phyloP scores from a whole-genome alignment of 2,888 invertebrate species.

The Spodoptera exigua region DNA sequence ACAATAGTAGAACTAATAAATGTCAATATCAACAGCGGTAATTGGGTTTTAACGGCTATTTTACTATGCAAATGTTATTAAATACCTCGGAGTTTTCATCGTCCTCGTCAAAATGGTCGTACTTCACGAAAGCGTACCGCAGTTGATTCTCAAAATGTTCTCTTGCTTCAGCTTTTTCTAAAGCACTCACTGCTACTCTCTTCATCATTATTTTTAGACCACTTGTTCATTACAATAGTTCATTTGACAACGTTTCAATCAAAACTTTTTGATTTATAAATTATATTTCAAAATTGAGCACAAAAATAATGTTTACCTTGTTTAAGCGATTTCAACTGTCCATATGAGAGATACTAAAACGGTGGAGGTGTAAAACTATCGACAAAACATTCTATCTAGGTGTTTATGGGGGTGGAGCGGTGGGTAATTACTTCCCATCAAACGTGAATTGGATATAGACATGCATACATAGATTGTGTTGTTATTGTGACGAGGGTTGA shows the following conservation, averaged over 20 bases:
- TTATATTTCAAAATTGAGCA: conserved; percentile 5
- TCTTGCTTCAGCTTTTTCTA: conserved; percentile 79
- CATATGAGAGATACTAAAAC: conserved; percentile 61
- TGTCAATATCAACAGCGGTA: conserved; percentile 19
- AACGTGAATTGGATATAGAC: conserved; percentile 54
- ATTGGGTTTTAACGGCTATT: conserved; percentile 32
- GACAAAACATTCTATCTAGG: conserved; percentile 79
- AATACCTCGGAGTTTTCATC: conserved; percentile 82
- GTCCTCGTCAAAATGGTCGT: conserved; percentile 77
- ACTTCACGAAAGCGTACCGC: conserved; percentile 79
- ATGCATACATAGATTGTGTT: conserved; percentile 51
- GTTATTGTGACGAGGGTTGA: neutral
- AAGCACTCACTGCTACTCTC: conserved; percentile 62
- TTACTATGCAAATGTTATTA: conserved; percentile 17
- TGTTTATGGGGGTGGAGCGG: conserved; percentile 57
- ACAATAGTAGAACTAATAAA: conserved; percentile 5
- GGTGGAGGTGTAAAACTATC: conserved; percentile 80
- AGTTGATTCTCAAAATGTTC: conserved; percentile 83
- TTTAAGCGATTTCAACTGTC: conserved; percentile 37
- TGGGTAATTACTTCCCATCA: conserved; percentile 61
- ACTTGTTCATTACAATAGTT: conserved; percentile 4
- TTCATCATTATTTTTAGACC: conserved; percentile 41
- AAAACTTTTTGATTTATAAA: conserved; percentile 6
- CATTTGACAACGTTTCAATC: neutral
- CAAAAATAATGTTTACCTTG: conserved; percentile 8